These are phyloP conservation scores for Pomacea canaliculata DNA, from an alignment of 2,888 invertebrate genomes.

Conservation along the genomic window DNA sequence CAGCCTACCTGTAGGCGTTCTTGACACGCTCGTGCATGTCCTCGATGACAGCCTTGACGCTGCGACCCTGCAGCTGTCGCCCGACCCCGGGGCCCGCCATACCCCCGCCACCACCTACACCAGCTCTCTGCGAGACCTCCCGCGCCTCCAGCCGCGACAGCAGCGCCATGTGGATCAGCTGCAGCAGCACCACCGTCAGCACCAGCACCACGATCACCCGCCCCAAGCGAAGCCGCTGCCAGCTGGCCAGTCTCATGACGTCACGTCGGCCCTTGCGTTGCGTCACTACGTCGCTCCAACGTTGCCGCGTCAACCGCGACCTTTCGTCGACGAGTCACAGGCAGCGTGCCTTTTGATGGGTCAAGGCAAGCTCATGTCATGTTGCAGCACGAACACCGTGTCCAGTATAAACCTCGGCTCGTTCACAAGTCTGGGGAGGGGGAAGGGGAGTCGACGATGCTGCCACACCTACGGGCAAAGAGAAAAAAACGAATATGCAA, in stretches of 20 bases:
- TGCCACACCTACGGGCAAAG: too few species aligned
- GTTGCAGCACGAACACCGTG: too few species aligned
- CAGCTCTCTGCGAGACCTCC: conserved; percentile 13
- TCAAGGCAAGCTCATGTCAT: too few species aligned
- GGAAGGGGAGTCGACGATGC: too few species aligned
- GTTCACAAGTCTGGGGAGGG: too few species aligned
- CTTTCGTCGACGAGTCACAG: too few species aligned
- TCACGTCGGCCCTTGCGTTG: too few species aligned
- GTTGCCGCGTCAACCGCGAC: too few species aligned
- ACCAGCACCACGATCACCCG: conserved; percentile 48
- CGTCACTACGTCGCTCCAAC: too few species aligned
- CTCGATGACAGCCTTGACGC: conserved; percentile 29
- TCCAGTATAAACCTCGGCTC: too few species aligned
- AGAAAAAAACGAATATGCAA: too few species aligned
- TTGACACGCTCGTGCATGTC: conserved; percentile 39
- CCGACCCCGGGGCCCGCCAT: conserved; percentile 14
- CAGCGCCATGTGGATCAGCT: conserved; percentile 49
- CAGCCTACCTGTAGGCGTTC: conserved; percentile 35
- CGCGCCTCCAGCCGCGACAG: conserved; percentile 43
- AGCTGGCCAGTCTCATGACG: conserved; percentile 2
- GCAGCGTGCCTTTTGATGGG: too few species aligned
- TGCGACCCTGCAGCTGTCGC: conserved; percentile 30
- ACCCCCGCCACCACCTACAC: background rate
- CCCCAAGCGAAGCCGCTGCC: conserved; percentile 33
- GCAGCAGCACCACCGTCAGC: conserved; percentile 45